Evolutionary conservation across 92 coral and sea anemone species (phyloP).

Genomic region (Porites rus): DNA sequence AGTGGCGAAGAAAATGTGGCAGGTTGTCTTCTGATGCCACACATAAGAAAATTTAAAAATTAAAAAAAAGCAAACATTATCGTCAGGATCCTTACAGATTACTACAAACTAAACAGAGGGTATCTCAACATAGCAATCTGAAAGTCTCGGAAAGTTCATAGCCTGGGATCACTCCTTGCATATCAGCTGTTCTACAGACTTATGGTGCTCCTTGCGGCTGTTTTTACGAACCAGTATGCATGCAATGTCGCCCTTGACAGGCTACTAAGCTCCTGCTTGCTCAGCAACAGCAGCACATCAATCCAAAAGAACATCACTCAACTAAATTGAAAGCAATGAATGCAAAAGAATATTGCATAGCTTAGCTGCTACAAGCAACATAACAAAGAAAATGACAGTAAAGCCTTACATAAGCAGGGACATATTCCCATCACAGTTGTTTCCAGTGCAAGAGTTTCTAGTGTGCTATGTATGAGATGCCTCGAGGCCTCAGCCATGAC

Average conservation of each 20-base stretch:
- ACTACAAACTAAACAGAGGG: too few species aligned
- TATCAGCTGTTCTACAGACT: background rate
- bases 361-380: constrained; percentile 30
- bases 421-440: constrained; percentile 21
- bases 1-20: too few species aligned
- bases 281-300: constrained; percentile 6
- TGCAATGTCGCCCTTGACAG: constrained; percentile 45
- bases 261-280: constrained; percentile 16
- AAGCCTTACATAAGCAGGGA: constrained; percentile 11
- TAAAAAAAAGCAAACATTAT: too few species aligned
- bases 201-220: background rate
- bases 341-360: constrained; percentile 23
- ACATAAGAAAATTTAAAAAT: too few species aligned
- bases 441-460: constrained; percentile 53
- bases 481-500: constrained; percentile 48
- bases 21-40: too few species aligned
- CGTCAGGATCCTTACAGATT: too few species aligned
- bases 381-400: constrained; percentile 33
- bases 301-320: constrained; percentile 19
- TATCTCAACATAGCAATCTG: too few species aligned
- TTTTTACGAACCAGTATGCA: constrained; percentile 45
- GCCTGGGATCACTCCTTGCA: background rate
- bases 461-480: constrained; percentile 44
- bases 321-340: constrained; percentile 62
- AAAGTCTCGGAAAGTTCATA: background rate